A percentile compares a stretch with the other conserved stretches of the same genome.
Conservation (phyloP, 2,113 vertebrate species). For the Cephalopterus ornatus region DNA sequence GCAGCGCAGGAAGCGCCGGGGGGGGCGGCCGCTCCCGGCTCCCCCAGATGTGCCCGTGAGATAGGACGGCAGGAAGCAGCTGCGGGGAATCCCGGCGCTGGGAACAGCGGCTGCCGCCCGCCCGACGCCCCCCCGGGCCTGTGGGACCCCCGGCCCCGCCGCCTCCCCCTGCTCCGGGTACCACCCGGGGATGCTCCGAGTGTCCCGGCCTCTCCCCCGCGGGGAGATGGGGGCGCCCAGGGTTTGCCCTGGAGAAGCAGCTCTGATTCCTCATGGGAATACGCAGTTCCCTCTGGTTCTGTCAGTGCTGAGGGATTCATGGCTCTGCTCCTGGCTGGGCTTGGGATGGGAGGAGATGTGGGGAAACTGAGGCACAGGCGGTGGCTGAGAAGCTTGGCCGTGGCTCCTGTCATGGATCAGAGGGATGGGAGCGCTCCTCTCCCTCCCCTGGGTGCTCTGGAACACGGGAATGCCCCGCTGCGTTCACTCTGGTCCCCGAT, state of each 20-base stretch:
- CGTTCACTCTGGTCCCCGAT: neutral
- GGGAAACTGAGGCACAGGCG: neutral
- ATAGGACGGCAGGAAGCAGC: conserved; percentile 79
- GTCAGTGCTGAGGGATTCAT: neutral
- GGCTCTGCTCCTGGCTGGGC: neutral
- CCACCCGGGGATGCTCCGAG: neutral
- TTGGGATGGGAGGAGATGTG: neutral
- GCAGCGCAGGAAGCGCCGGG: conserved; percentile 57
- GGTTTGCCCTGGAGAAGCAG: neutral
- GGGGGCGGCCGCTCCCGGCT: conserved; percentile 22
- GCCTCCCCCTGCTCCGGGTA: fast-evolving
- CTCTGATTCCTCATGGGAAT: neutral
- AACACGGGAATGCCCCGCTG: neutral
- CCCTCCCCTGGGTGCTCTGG: too few relatives aligned
- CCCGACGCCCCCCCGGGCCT: neutral
- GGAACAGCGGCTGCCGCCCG: conserved; percentile 53
- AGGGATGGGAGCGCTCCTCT: neutral
- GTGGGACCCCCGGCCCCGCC: neutral
- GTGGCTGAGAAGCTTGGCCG: neutral
- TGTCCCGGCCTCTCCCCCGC: neutral
- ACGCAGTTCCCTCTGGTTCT: fast-evolving
- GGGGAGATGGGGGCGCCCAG: too few relatives aligned
- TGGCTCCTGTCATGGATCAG: too few relatives aligned
- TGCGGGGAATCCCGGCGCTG: conserved; percentile 70
- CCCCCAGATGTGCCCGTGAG: conserved; percentile 72